A percentile compares a stretch with the other conserved stretches of the same genome.
phyloP scores from a whole-genome alignment of 2,888 invertebrate genomes.

The Pseudoips prasinana region DNA sequence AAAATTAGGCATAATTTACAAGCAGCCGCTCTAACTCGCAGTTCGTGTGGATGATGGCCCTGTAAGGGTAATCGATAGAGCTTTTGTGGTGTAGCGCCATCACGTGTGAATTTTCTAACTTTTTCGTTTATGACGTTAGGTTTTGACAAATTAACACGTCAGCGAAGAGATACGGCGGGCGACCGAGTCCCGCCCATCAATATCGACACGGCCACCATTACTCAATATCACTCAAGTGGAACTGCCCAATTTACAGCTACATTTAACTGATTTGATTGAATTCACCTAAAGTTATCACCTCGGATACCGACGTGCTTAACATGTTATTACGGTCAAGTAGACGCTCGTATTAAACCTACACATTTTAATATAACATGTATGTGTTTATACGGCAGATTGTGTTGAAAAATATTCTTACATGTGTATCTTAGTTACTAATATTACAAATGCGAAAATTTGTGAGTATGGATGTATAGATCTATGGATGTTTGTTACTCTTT shows the following conservation, averaged over 20 bases:
- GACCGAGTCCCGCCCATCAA: constrained; percentile 63
- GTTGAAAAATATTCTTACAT: no score
- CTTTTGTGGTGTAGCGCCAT: constrained; percentile 17
- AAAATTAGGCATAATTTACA: constrained; percentile 11
- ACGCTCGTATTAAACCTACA: constrained; percentile 9
- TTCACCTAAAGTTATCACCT: constrained; percentile 65
- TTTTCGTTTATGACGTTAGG: constrained; percentile 62
- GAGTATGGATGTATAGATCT: no score
- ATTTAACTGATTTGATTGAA: constrained; percentile 79
- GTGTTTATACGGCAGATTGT: constrained; percentile 11
- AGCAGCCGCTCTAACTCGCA: constrained; percentile 1
- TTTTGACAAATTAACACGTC: constrained; percentile 75
- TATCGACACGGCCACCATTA: constrained; percentile 68
- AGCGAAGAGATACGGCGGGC: constrained; percentile 57
- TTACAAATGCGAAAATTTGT: no score
- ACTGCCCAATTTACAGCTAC: constrained; percentile 79
- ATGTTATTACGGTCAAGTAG: constrained; percentile 29
- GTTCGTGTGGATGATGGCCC: constrained; percentile 6
- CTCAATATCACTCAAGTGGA: constrained; percentile 77
- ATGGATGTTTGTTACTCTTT: no score
- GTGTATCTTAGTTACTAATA: no score
- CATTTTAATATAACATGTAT: not conserved
- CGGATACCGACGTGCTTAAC: constrained; percentile 27
- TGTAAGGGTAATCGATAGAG: constrained; percentile 23
- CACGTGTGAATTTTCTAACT: constrained; percentile 48